These are phyloP conservation scores for Cantharis rufa DNA, from an alignment of 2,888 invertebrate species.

Conservation along the genomic window DNA sequence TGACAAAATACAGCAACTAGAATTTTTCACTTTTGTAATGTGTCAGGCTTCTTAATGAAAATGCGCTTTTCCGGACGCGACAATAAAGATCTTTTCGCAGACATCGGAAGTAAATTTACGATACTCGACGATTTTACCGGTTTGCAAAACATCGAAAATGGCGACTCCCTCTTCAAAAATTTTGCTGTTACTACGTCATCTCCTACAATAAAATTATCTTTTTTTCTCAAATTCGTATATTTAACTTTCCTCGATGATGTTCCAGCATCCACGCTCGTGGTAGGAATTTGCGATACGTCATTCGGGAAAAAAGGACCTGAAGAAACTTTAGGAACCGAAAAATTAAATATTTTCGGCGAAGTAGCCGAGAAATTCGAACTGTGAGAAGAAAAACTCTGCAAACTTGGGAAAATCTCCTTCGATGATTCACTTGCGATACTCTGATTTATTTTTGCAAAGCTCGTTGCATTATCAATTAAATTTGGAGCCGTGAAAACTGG, in stretches of 20 bases:
- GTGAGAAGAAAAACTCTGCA: neutral
- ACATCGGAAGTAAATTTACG: neutral
- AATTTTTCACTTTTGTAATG: neutral
- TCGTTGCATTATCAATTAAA: neutral
- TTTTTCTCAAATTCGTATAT: neutral
- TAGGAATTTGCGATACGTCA: neutral
- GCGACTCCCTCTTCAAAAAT: neutral
- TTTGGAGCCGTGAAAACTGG: neutral
- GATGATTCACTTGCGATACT: neutral
- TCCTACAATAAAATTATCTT: neutral
- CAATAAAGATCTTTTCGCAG: neutral
- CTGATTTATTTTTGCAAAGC: neutral
- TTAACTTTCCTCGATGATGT: neutral
- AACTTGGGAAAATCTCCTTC: neutral
- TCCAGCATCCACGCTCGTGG: neutral
- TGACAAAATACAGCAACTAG: neutral
- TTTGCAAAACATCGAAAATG: constrained; percentile 10
- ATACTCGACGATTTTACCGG: neutral
- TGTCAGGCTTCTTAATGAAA: neutral
- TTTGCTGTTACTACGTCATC: neutral
- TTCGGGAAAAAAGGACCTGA: rapidly evolving
- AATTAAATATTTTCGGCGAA: neutral
- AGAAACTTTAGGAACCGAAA: neutral
- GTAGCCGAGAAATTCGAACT: neutral
- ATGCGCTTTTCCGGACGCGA: neutral